Evolutionary conservation across 2,797 vertebrate genomes (phyloP).

Genomic region (Chromobotia macracanthus): DNA sequence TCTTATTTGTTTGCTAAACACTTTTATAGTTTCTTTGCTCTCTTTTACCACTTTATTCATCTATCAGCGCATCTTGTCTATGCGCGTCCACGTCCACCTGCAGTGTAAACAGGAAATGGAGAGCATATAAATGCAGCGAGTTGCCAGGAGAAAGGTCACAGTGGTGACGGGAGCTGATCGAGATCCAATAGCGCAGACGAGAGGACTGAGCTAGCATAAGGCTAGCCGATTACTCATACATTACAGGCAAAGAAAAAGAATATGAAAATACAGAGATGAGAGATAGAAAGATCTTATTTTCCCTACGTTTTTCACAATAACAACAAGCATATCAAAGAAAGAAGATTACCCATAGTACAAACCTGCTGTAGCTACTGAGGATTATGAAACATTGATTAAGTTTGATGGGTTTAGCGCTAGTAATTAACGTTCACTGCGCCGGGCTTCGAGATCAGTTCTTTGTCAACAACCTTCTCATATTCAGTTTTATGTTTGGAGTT

Average conservation of each 20-base stretch:
- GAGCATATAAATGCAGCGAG: slow-evolving; percentile 47
- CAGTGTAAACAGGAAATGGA: slow-evolving; percentile 51
- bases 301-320: neutral
- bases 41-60: slow-evolving; percentile 5
- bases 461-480: neutral
- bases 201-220: slow-evolving; percentile 48
- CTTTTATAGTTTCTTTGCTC: neutral
- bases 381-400: neutral
- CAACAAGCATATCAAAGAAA: slow-evolving; percentile 16
- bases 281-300: slow-evolving; percentile 3
- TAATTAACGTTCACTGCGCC: neutral
- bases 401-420: neutral
- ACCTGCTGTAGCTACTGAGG: neutral
- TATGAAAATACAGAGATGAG: slow-evolving; percentile 15
- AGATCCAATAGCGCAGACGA: slow-evolving; percentile 32
- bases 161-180: slow-evolving; percentile 36
- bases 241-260: slow-evolving; percentile 24
- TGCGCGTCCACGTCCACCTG: slow-evolving; percentile 39
- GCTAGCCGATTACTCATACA: slow-evolving; percentile 37
- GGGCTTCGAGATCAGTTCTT: neutral
- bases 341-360: neutral
- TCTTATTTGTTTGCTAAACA: slow-evolving; percentile 3
- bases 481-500: neutral
- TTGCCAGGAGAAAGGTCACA: slow-evolving; percentile 33
- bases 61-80: slow-evolving; percentile 30